Conservation (phyloP, 2,888 invertebrate genomes). For the Loripinus fragilis region DNA sequence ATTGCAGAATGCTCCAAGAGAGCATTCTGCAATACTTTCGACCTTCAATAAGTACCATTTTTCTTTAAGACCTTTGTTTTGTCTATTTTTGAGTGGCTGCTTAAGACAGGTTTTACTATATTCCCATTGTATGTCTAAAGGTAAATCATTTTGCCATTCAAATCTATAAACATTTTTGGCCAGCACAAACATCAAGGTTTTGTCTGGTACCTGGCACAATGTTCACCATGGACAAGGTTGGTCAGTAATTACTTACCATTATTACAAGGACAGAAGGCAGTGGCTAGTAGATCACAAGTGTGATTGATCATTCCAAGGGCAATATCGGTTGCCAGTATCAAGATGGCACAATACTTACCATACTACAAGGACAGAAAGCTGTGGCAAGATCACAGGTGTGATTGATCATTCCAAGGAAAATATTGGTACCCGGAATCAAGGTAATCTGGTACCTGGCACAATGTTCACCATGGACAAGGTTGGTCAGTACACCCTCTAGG, state of each 20-base stretch:
- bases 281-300: constrained; percentile 90
- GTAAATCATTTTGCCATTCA: too few species aligned
- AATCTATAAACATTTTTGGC: too few species aligned
- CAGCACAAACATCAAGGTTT: too few species aligned
- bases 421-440: constrained; percentile 92
- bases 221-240: constrained; percentile 94
- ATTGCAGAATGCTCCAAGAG: too few species aligned
- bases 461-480: constrained; percentile 93
- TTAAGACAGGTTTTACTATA: too few species aligned
- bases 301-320: constrained; percentile 95
- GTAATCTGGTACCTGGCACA: constrained; percentile 90
- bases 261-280: constrained; percentile 96
- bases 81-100: too few species aligned
- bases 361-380: constrained; percentile 96
- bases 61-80: too few species aligned
- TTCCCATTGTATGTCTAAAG: too few species aligned
- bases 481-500: constrained; percentile 90
- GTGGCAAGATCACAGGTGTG: constrained; percentile 91
- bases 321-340: constrained; percentile 93
- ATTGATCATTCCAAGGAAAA: constrained; percentile 94
- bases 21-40: too few species aligned
- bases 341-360: constrained; percentile 86
- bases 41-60: too few species aligned
- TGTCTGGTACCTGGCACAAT: constrained; percentile 92
- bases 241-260: constrained; percentile 90